Base-by-base conservation (phyloP, 2,797 vertebrate genomes). In the Podarcis lilfordi region DNA sequence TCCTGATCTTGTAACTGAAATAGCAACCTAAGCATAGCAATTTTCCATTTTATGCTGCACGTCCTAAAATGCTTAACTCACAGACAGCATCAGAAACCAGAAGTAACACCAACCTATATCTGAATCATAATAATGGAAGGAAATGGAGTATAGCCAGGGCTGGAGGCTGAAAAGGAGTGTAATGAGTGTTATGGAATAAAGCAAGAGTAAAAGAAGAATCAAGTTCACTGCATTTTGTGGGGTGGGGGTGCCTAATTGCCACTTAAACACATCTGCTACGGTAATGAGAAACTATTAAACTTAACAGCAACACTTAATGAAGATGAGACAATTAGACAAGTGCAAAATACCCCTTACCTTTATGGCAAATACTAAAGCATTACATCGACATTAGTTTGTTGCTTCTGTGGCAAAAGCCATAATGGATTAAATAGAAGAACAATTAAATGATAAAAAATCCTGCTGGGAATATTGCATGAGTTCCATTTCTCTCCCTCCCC, bases 231-330 rank as follows among this genome's bases (percentile, higher is more conserved):
- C 27, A 17, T 84, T 80, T 85, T 23, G 50, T 55, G 50, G 50
- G 50, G 50, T 55, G 25, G 83, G 37, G 40, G 75, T 29, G n/a
- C 75, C 80, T 72, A 83, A 90, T 45, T 87, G 85, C 66, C 59
- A 80, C 40, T 80, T 87, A 79, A 78, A 74, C 68, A 90, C 68
- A 84, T 72, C 76, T 90, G 85, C 66, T 90, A 84, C 55, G 80
- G 29, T 90, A 84, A 90, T 90, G 89, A 72, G 85, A 87, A 87
- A 83, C 80, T 66, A 84, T 83, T 90, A 84, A 86, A 83, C 25
- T 40, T 45, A 80, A 25, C 45, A 72, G 27, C 80, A 66, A 84
- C 50, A n/a, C 37, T 32, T 87, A 87, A 90, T 87, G 81, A 86
- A 55, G 80, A 50, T 81, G 59, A 87, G 61, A 69, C 40, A n/a